Base-by-base conservation (phyloP, 1,140 invertebrate species). In the Drosophila eugracilis region DNA sequence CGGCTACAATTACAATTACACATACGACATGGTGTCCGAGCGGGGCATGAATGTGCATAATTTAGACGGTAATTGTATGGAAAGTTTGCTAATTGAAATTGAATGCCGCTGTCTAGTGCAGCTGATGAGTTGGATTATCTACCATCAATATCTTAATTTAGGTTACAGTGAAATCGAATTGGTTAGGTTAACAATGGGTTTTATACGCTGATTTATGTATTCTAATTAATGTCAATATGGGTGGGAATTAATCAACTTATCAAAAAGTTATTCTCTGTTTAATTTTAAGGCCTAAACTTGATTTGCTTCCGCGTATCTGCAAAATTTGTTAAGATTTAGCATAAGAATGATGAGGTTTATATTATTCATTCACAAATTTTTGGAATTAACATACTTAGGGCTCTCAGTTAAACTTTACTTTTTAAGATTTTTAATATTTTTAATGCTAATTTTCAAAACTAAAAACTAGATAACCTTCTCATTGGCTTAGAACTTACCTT, bases 1-100 rank as follows among this genome's bases (percentile, higher is more conserved):
- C 59, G 26, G 42, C 53, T 57, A 50, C 75, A 86, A 84, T 84
- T 66, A 75, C 81, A 78, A 74, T 75, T 67, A 80, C 81, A 73
- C 60, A 79, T 71, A 66, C 75, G 78, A 55, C 62, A 47, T 36
- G 62, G 39, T 74, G 78, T 69, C 49, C 44, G 44, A 12, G 17
- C 45, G 15, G 28, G 17, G 30, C 6, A n/a, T 22, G 45, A 14
- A 58, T 54, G 59, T 72, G 80, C 75, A 84, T 84, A 85, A 84
- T 85, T 85, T 66, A 67, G 47, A 49, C 36, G 52, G 57, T 79
- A 85, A 80, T 83, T 79, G 49, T 48, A 58, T 49, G 39, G 69
- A 78, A 71, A 78, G 75, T 72, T 30, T 26, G 54, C 32, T 66
- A 83, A 78, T 75, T 66, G 42, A 77, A 55, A 79, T 63, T 45